phyloP scores from a whole-genome alignment of 2,888 invertebrate species.

The Pollenia labialis region DNA sequence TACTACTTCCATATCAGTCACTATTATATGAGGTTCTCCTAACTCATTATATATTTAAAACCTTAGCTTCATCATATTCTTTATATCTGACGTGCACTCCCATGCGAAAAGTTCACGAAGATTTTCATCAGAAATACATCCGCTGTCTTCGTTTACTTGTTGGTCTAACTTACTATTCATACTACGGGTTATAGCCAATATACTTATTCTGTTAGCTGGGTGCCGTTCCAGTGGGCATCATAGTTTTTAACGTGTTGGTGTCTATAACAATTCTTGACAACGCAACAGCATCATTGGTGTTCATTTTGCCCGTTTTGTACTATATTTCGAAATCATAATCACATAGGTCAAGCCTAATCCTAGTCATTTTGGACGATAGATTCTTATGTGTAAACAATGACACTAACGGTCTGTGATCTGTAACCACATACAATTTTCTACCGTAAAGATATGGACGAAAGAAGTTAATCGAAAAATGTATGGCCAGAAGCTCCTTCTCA shows the following conservation, averaged over 20 bases:
- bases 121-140: neutral
- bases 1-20: slow-evolving; percentile 1
- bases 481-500: no score
- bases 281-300: neutral
- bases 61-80: neutral
- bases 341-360: neutral
- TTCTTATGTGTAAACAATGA: neutral
- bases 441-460: no score
- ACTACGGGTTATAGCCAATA: neutral
- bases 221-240: neutral
- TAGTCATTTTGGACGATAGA: neutral
- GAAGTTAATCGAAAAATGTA: no score
- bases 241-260: neutral
- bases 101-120: neutral
- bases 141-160: neutral
- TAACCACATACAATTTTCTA: neutral
- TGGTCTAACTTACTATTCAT: no score
- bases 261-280: no score
- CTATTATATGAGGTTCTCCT: neutral
- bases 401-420: neutral
- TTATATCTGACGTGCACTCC: slow-evolving; percentile 10
- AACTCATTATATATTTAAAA: neutral
- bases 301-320: neutral
- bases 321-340: neutral
- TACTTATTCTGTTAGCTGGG: neutral